Percentiles rank a stretch among this genome's conserved stretches.
phyloP scores from a whole-genome alignment of 2,113 vertebrate species.

The Toxotes jaculatrix region DNA sequence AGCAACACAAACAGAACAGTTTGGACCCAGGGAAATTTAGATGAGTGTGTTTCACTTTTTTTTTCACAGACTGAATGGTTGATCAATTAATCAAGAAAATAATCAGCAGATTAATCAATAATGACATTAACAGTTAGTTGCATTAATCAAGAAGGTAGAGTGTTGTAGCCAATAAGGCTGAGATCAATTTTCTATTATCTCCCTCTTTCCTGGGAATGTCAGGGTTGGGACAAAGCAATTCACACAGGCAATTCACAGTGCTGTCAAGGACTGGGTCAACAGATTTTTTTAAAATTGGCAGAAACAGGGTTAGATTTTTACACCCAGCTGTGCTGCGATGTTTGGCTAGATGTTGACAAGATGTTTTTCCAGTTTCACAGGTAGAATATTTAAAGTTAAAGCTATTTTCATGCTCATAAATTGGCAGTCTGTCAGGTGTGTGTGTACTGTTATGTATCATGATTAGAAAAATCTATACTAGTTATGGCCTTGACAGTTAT shows the following conservation, averaged over 20 bases:
- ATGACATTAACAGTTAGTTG: too few relatives aligned
- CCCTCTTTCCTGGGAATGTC: background rate
- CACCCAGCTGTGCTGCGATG: background rate
- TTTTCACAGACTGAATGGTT: too few relatives aligned
- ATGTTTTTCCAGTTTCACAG: background rate
- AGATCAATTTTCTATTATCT: background rate
- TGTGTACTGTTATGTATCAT: background rate
- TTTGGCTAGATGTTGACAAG: background rate
- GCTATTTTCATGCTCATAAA: background rate
- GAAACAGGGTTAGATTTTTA: background rate
- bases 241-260: background rate
- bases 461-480: conserved; percentile 13
- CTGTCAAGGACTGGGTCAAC: background rate
- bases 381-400: background rate
- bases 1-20: too few relatives aligned
- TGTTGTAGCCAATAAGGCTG: too few relatives aligned
- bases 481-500: background rate
- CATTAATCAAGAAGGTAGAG: too few relatives aligned
- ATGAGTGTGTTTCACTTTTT: too few relatives aligned
- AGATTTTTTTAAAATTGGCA: background rate
- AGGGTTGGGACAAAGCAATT: background rate
- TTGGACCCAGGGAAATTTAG: too few relatives aligned
- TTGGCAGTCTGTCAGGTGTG: too few relatives aligned
- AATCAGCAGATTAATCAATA: too few relatives aligned
- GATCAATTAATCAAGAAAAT: too few relatives aligned